These are phyloP conservation scores for Sarcoramphus papa DNA, from an alignment of 2,797 vertebrate genomes.

Conservation along the genomic window DNA sequence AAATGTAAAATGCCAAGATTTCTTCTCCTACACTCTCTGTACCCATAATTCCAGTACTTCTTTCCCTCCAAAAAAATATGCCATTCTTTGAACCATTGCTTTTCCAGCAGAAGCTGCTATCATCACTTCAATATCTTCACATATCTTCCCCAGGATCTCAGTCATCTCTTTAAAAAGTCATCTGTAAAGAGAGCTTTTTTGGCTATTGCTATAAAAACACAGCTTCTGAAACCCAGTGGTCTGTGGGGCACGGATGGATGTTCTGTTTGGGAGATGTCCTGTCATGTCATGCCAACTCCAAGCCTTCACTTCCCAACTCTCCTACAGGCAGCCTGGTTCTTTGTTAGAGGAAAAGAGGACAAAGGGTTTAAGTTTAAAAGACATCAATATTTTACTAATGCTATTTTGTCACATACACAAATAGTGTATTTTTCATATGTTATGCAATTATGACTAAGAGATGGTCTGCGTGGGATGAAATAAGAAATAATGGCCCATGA, in stretches of 20 bases:
- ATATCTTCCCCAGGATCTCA: not conserved
- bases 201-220: not conserved
- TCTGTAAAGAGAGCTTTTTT: not conserved
- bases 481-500: not conserved
- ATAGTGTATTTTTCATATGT: not conserved
- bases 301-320: not conserved
- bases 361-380: not conserved
- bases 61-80: not conserved
- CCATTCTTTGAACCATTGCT: not conserved
- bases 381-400: not conserved
- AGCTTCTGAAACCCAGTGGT: not conserved
- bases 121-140: not conserved
- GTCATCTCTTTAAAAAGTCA: not conserved
- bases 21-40: not conserved
- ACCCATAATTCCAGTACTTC: not conserved
- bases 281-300: not conserved
- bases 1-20: not conserved
- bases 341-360: not conserved
- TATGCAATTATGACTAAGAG: not conserved
- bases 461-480: not conserved
- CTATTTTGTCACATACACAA: not conserved
- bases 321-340: not conserved
- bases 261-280: not conserved
- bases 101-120: not conserved
- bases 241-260: not conserved